phyloP scores from a whole-genome alignment of 2,888 invertebrate species.

The Schizaphis graminum region DNA sequence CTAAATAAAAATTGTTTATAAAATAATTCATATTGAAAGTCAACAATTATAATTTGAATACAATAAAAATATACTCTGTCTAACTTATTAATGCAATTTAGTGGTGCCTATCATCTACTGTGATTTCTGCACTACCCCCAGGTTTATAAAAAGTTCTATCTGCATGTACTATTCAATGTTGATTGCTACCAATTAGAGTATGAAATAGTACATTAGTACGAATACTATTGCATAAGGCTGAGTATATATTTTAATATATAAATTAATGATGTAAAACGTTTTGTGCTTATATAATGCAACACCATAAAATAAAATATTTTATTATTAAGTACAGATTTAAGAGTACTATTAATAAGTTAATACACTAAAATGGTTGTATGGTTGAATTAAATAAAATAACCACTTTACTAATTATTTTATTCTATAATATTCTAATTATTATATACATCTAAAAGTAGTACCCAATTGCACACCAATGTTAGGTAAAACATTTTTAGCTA shows the following conservation, averaged over 20 bases:
- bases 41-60: not conserved
- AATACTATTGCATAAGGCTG: not conserved
- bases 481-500: not conserved
- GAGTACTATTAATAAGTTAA: not conserved
- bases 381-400: slow-evolving; percentile 15
- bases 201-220: not conserved
- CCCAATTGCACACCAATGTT: not conserved
- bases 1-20: not conserved
- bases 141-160: not conserved
- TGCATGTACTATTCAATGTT: not conserved
- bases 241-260: not conserved
- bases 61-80: not conserved
- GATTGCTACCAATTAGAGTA: not conserved
- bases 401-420: not conserved
- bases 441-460: not conserved
- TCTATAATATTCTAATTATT: not conserved
- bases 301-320: not conserved
- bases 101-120: not conserved
- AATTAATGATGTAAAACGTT: not conserved
- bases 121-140: not conserved
- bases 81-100: not conserved
- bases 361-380: not conserved
- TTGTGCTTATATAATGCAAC: not conserved
- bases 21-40: not conserved
- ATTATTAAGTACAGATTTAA: not conserved